These are phyloP conservation scores for Catajapyx aquilonaris DNA, from an alignment of 1,140 invertebrate species.

Conservation along the genomic window DNA sequence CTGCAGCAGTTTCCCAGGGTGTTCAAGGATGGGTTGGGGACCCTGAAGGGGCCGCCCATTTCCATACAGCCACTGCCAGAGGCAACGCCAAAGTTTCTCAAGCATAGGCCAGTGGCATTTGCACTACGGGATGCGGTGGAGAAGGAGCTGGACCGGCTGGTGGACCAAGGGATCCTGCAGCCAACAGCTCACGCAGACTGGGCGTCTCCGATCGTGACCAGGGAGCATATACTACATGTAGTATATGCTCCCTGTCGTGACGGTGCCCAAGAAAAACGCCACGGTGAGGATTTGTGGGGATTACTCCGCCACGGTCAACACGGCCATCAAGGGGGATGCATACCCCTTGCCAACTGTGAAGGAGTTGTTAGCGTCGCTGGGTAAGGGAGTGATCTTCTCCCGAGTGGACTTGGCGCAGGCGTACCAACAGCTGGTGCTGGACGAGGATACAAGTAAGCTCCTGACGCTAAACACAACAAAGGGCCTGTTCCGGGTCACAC, in stretches of 20 bases:
- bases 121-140: slow-evolving; percentile 14
- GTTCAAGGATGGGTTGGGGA: neutral
- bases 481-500: slow-evolving; percentile 6
- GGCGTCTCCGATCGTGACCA: slow-evolving; percentile 16
- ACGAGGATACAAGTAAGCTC: slow-evolving; percentile 11
- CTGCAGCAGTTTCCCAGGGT: slow-evolving; percentile 5
- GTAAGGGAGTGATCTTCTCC: slow-evolving; percentile 10
- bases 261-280: slow-evolving; percentile 14
- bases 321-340: neutral
- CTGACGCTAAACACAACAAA: slow-evolving; percentile 17
- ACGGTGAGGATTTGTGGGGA: slow-evolving; percentile 16
- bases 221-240: too few species aligned
- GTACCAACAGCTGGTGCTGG: slow-evolving; percentile 15
- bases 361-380: slow-evolving; percentile 1
- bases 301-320: slow-evolving; percentile 17
- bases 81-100: slow-evolving; percentile 8
- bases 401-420: slow-evolving; percentile 15
- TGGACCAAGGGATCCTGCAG: slow-evolving; percentile 12
- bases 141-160: slow-evolving; percentile 12
- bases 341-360: slow-evolving; percentile 10
- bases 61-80: slow-evolving; percentile 3
- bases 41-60: slow-evolving; percentile 2
- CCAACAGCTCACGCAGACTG: slow-evolving; percentile 14
- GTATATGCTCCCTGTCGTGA: slow-evolving; percentile 14
- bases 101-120: slow-evolving; percentile 13